phyloP scores from a whole-genome alignment of 2,113 vertebrate species.

The Neolamprologus toae region DNA sequence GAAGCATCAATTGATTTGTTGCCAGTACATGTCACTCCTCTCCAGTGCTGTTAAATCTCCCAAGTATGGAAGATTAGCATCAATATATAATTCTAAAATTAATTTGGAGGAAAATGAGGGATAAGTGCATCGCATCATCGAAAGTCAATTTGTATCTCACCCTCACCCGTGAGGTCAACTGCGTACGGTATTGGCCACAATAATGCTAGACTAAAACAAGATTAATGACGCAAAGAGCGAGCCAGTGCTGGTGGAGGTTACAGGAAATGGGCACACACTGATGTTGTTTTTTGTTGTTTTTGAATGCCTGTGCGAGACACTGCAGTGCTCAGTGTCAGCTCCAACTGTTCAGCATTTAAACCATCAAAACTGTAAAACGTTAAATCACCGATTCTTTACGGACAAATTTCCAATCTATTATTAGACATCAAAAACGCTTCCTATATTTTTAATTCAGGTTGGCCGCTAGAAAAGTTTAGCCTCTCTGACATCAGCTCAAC shows the following conservation, averaged over 20 bases:
- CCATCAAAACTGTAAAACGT: neutral
- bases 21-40: neutral
- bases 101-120: neutral
- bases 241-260: neutral
- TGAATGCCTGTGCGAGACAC: neutral
- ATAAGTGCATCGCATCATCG: neutral
- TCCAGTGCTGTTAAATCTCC: neutral
- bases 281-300: neutral
- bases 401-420: neutral
- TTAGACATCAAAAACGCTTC: neutral
- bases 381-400: neutral
- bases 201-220: neutral
- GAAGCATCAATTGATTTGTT: slow-evolving; percentile 23
- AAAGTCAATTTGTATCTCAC: neutral
- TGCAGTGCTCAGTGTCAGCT: neutral
- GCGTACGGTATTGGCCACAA: neutral
- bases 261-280: neutral
- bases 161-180: neutral
- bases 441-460: neutral
- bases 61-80: neutral
- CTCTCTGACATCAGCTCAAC: neutral
- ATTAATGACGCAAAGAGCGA: neutral
- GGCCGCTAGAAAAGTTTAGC: neutral
- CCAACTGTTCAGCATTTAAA: neutral
- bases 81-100: neutral